Percentiles rank a stretch among this genome's conserved stretches.
Conservation (phyloP, 2,113 vertebrate genomes). For the Salvelinus sp. region DNA sequence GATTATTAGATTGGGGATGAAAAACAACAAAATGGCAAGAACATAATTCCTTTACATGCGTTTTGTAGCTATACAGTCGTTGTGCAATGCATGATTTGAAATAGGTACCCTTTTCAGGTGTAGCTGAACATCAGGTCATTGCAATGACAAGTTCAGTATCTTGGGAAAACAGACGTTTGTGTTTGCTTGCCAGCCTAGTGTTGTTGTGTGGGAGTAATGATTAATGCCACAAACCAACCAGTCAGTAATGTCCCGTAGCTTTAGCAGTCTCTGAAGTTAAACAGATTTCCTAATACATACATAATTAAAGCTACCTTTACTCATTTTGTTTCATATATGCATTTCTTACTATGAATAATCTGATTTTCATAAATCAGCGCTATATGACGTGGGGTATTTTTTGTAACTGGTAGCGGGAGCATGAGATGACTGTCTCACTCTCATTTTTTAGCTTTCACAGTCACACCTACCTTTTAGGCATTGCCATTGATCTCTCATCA, state of each 20-base stretch:
- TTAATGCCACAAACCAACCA: slow-evolving; percentile 53
- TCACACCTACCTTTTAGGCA: slow-evolving; percentile 57
- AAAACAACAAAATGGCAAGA: neutral
- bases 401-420: slow-evolving; percentile 66
- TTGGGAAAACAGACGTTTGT: slow-evolving; percentile 7
- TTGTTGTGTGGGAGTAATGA: slow-evolving; percentile 19
- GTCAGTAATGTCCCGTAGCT: neutral
- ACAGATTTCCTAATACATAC: slow-evolving; percentile 70
- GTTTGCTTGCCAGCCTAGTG: slow-evolving; percentile 31
- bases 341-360: slow-evolving; percentile 70
- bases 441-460: slow-evolving; percentile 30
- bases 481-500: slow-evolving; percentile 75
- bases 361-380: slow-evolving; percentile 72
- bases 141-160: neutral
- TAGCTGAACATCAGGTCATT: neutral
- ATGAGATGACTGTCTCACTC: slow-evolving; percentile 68
- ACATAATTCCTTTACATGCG: neutral
- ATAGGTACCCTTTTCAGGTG: neutral
- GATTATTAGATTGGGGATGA: neutral
- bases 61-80: neutral
- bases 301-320: slow-evolving; percentile 77
- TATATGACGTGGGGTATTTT: slow-evolving; percentile 69
- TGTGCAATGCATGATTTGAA: neutral
- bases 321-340: slow-evolving; percentile 73
- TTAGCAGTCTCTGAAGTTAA: slow-evolving; percentile 53